Evolutionary conservation across 2,113 vertebrate species (phyloP), one percentile per base, ranked within the genome.

Genomic region (Mugil cephalus): DNA sequence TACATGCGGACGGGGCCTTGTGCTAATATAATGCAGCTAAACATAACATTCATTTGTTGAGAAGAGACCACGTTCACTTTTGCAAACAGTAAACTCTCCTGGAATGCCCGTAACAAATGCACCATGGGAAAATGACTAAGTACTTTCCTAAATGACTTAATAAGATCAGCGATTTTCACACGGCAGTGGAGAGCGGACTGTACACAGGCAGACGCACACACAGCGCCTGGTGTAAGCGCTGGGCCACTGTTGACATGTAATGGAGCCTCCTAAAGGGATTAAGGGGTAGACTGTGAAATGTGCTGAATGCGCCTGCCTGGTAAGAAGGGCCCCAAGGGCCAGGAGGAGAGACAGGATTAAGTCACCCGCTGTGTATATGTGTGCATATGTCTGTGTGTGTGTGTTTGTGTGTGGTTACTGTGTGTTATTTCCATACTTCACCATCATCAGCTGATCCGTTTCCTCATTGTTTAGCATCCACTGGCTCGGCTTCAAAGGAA

Each of bases 231-330:
- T 62, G 74, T 36, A 64, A 58, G 77, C 65, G 55, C 63, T n/a
- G 69, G 76, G 78, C 82, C 83, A 74, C 79, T 76, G 83, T 83
- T 77, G 79, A 89, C 82, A 71, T 83, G 84, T 87, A 87, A 90
- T 71, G 84, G 72, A 89, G 77, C 75, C 75, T 88, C 72, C 83
- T 86, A 92, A 92, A 80, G 56, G 84, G 89, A 92, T 92, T 92
- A 91, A 60, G 69, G 74, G 66, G 69, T 47, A 79, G 77, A 85
- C 87, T 82, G 86, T 92, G 88, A 90, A 91, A 91, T 89, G 87
- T 77, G 84, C 78, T 89, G 88, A 88, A 90, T 71, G 84, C 17
- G 69, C n/a, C 84, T 63, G 80, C 59, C 64, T 63, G 61, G 86
- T 78, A 68, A 74, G 73, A 83, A 77, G 64, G 67, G 7, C 80